phyloP scores from a whole-genome alignment of 2,797 vertebrate genomes.

The Valencia hispanica region DNA sequence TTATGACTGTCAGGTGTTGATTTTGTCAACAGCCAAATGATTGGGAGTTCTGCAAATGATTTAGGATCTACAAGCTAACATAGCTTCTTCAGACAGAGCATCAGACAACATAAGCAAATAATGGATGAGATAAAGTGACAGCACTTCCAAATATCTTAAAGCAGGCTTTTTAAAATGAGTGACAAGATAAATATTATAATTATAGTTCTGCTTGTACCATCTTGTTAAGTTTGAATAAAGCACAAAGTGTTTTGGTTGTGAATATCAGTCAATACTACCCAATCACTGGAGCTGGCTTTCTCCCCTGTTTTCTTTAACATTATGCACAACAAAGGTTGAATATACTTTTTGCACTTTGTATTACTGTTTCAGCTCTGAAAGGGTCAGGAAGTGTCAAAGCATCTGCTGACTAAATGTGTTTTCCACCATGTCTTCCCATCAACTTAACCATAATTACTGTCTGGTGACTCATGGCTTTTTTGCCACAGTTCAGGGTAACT shows the following conservation, averaged over 20 bases:
- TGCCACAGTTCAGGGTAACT: conserved; percentile 22
- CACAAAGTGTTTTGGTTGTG: too few species aligned
- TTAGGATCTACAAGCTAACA: not conserved
- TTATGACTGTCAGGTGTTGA: not conserved
- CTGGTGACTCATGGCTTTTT: conserved; percentile 10
- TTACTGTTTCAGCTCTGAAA: not conserved
- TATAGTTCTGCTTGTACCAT: conserved; percentile 18
- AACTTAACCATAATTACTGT: conserved; percentile 34
- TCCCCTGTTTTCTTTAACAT: not conserved
- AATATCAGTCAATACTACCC: not conserved
- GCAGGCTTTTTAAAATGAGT: conserved; percentile 1
- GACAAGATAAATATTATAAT: conserved; percentile 20
- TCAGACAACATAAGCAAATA: not conserved
- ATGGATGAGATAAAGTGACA: not conserved
- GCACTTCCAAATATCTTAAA: not conserved
- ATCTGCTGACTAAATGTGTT: conserved; percentile 18
- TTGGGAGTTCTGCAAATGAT: not conserved
- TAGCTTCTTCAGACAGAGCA: not conserved
- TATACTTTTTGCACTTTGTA: not conserved
- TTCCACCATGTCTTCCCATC: conserved; percentile 31
- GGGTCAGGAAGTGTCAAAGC: not conserved
- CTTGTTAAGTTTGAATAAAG: conserved; percentile 39
- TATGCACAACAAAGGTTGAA: not conserved
- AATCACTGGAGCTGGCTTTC: not conserved
- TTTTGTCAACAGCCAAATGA: not conserved